These are phyloP conservation scores for Dolichopus griseipennis DNA, from an alignment of 2,888 invertebrate genomes.

Conservation along the genomic window DNA sequence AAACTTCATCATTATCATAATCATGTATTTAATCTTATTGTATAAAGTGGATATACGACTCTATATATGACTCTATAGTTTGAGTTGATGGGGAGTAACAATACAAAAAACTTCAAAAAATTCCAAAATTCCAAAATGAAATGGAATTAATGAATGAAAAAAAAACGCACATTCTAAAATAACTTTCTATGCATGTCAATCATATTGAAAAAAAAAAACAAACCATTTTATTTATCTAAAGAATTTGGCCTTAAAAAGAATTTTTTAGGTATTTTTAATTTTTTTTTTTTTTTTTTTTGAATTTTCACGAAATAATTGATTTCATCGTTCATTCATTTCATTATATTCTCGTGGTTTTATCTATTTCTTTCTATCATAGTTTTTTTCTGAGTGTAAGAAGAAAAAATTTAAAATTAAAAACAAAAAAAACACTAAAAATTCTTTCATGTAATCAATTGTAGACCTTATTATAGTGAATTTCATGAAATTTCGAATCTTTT, in stretches of 20 bases:
- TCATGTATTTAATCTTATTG: too few relatives aligned
- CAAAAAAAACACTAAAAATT: not conserved
- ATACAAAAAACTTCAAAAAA: too few relatives aligned
- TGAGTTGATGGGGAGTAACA: not conserved
- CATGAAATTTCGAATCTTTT: not conserved
- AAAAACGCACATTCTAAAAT: not conserved
- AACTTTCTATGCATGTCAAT: constrained; percentile 6
- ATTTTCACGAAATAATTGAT: not conserved
- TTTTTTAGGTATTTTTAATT: not conserved
- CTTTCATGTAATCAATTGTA: not conserved
- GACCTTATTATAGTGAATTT: not conserved
- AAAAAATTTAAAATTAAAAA: not conserved
- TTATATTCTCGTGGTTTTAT: too few relatives aligned
- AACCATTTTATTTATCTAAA: not conserved
- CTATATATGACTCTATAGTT: too few relatives aligned
- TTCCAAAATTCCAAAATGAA: not conserved
- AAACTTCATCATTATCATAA: too few relatives aligned
- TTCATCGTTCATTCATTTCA: not conserved
- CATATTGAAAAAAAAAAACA: not conserved
- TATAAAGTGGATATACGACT: not conserved
- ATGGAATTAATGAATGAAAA: too few relatives aligned
- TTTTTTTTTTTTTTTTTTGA: not conserved
- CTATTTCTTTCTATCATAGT: too few relatives aligned
- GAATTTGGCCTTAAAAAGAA: constrained; percentile 6
- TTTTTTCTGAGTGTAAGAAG: not conserved